A percentile compares a stretch with the other conserved stretches of the same genome.
Evolutionary conservation across 2,113 vertebrate genomes (phyloP).

Genomic region (Crotalus viridis): DNA sequence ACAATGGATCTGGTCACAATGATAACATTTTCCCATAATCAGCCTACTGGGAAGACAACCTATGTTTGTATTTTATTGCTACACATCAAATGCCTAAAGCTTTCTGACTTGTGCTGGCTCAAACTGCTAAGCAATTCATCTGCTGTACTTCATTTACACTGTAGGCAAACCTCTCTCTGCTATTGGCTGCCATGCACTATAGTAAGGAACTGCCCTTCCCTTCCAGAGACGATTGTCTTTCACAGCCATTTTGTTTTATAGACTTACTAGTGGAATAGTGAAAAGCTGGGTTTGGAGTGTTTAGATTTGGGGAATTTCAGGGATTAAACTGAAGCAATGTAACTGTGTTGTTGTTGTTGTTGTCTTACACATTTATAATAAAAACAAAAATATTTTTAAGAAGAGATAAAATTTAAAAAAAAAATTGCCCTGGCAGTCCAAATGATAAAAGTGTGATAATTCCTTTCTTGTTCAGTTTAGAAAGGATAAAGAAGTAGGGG

Average conservation of each 20-base stretch:
- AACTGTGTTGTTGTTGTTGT: background rate
- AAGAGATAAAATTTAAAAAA: background rate
- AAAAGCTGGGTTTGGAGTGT: background rate
- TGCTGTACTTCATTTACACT: background rate
- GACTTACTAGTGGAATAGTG: background rate
- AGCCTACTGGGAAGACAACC: background rate
- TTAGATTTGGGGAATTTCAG: background rate
- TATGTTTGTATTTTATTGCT: background rate
- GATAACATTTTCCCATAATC: background rate
- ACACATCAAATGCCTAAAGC: background rate
- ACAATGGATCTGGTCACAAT: background rate
- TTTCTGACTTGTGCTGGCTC: background rate
- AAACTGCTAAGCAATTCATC: background rate
- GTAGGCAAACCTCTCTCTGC: background rate
- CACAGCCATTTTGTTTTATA: background rate
- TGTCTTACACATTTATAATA: background rate
- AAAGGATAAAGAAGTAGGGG: background rate
- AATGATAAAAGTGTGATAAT: background rate
- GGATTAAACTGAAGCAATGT: background rate
- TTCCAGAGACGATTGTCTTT: background rate
- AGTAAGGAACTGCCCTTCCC: background rate
- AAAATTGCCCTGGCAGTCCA: background rate
- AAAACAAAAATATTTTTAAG: background rate
- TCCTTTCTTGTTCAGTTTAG: background rate
- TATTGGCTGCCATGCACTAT: background rate